Evolutionary conservation across 37 sponge, comb jelly and placozoan species (phyloP), one percentile per base, ranked within the genome.

Genomic region (Chondrosia reniformis): DNA sequence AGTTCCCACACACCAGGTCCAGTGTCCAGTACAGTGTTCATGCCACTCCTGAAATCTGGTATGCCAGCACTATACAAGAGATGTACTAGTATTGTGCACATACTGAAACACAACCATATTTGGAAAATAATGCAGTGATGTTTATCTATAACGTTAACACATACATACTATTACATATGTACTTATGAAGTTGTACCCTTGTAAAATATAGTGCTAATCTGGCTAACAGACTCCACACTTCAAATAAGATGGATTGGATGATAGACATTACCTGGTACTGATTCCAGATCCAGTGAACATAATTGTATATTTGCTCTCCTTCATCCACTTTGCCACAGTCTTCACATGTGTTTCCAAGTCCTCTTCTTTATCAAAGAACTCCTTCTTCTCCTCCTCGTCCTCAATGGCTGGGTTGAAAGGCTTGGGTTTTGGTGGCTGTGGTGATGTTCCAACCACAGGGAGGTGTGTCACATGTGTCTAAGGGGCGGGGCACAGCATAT

Each of bases 1-100:
- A 89, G 85, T 58, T 94, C 94, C 94, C 94, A 94, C 34, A 89
- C 88, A 17, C 94, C 94, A 19, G 94, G 94, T 25, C 94, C 94
- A n/a, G 94, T 94, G 15, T 80, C 64, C 24, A 94, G 83, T n/a
- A 94, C 91, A 3, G 94, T 94, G 49, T 89, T 62, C 94, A 94
- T 94, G 1, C 94, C 94, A 87, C 94, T 94, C 7, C 94, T 64
- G 75, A 85, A 93, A 64, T 89, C 94, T n/a, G 94, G 90, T 12
- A 89, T 94, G 21, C 90, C 94, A 79, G 81, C 62, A 56, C 94
- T 87, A 64, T 10, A 61, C 15, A 42, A 30, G n/a, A n/a, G n/a
- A n/a, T n/a, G n/a, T n/a, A n/a, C n/a, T n/a, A n/a, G n/a, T n/a
- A n/a, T n/a, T n/a, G n/a, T n/a, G n/a, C n/a, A n/a, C n/a, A n/a